phyloP scores from a whole-genome alignment of 2,797 vertebrate species.

The Sitta carolinensis region DNA sequence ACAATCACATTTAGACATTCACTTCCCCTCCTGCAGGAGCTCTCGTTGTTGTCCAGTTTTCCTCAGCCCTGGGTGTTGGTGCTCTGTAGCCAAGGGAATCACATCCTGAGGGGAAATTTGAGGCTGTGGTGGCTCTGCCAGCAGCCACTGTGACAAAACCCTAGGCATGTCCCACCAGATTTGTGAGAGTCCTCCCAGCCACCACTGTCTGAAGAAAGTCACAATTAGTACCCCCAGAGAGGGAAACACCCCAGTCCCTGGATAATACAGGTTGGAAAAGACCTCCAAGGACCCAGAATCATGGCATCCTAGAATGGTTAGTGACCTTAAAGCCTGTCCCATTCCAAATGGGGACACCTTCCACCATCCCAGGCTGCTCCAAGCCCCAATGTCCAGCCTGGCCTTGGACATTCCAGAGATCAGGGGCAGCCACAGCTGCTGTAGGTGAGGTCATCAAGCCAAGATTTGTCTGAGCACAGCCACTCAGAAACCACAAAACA shows the following conservation, averaged over 20 bases:
- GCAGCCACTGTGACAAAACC: neutral
- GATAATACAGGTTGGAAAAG: fast-evolving
- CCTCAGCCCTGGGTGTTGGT: neutral
- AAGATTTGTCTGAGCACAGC: neutral
- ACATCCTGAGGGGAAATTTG: neutral
- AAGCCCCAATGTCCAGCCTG: neutral
- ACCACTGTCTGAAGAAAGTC: fast-evolving
- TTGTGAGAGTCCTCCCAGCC: neutral
- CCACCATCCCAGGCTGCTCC: neutral
- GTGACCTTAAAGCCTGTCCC: neutral
- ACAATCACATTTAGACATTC: neutral
- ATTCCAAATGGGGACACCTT: neutral
- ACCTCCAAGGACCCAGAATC: neutral
- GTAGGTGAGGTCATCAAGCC: neutral
- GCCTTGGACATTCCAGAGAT: neutral
- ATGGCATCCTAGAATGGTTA: neutral
- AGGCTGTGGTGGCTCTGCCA: neutral
- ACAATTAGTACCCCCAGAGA: neutral
- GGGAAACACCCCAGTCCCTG: neutral
- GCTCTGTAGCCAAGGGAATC: fast-evolving
- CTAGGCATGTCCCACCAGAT: neutral
- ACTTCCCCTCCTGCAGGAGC: neutral
- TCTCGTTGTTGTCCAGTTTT: neutral
- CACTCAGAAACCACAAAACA: neutral
- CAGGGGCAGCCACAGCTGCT: neutral